Evolutionary conservation across 2,113 vertebrate genomes (phyloP), one percentile per base, ranked within the genome.

Genomic region (Sander vitreus): DNA sequence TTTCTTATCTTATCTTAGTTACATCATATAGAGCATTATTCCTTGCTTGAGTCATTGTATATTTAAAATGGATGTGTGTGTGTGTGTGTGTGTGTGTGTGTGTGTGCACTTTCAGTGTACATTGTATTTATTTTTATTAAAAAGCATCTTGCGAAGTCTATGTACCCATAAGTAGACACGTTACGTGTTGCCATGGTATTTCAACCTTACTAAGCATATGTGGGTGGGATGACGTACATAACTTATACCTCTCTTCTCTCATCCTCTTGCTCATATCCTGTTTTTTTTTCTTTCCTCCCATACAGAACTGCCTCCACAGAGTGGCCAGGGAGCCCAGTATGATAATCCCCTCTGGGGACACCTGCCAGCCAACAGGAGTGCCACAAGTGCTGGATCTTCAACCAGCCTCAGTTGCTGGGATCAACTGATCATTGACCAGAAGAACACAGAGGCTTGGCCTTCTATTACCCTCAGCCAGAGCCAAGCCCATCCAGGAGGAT

Each of bases 381-480:
- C 97, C 95, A 95, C 96, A 88, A 91, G 80, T 91, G 83, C 92
- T 91, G 92, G 83, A 89, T 85, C 93, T 88, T 93, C 90, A 54
- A 82, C 79, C 93, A 95, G 75, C 86, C 90, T 90, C 92, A 95
- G 96, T 94, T 94, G 96, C 97, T 97, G 98, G 97, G 97, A 98
- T 96, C 96, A 97, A 97, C 96, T 97, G 95, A 96, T 96, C 88
- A 94, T 96, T 92, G 96, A 98, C 93, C 96, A 97, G 95, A 96
- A 96, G 83, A 97, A 98, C 92, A 95, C 96, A 89, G 96, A 98
- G 95, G 96, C 96, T 95, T 99, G 97, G 97, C 97, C 98, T 95
- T 96, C 96, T 94, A 96, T 96, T 96, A 94, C 96, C 72, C 95
- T 96, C 88, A 93, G 92, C 75, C 93, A 94, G 90, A 94, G 91